These are phyloP conservation scores for Setipinna tenuifilis DNA, from an alignment of 2,797 vertebrate genomes.

Conservation along the genomic window DNA sequence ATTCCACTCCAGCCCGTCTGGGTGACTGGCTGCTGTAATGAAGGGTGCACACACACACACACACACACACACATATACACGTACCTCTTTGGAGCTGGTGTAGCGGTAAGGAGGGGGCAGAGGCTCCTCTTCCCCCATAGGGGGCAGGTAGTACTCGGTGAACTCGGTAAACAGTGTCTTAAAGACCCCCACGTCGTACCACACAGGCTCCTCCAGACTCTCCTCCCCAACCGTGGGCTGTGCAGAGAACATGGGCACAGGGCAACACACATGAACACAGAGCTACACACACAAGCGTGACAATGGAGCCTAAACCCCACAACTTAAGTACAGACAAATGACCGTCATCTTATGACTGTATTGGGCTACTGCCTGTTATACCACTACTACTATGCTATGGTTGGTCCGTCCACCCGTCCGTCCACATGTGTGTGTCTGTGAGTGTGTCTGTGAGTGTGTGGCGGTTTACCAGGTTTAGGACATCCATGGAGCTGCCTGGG, in stretches of 20 bases:
- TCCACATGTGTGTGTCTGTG: no score
- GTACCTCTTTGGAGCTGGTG: constrained; percentile 63
- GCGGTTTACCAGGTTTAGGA: background rate
- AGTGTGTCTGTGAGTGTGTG: constrained; percentile 37
- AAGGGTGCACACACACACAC: no score
- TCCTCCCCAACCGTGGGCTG: constrained; percentile 43
- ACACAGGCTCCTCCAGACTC: constrained; percentile 71
- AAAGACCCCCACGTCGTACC: constrained; percentile 94
- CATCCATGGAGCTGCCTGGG: background rate
- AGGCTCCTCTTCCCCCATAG: constrained; percentile 72
- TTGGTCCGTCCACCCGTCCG: no score
- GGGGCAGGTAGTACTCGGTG: constrained; percentile 86
- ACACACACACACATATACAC: background rate
- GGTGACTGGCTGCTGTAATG: no score
- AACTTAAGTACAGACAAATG: constrained; percentile 17
- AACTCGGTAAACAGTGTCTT: constrained; percentile 88
- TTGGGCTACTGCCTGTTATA: no score
- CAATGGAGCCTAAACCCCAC: background rate
- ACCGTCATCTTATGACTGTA: no score
- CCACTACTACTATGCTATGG: no score
- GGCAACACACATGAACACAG: background rate
- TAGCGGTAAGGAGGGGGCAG: constrained; percentile 39
- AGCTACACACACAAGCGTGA: background rate
- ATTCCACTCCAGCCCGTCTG: no score
- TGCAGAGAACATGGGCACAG: constrained; percentile 25